These are phyloP conservation scores for Tribolium madens DNA, from an alignment of 1,140 invertebrate genomes.

Conservation along the genomic window DNA sequence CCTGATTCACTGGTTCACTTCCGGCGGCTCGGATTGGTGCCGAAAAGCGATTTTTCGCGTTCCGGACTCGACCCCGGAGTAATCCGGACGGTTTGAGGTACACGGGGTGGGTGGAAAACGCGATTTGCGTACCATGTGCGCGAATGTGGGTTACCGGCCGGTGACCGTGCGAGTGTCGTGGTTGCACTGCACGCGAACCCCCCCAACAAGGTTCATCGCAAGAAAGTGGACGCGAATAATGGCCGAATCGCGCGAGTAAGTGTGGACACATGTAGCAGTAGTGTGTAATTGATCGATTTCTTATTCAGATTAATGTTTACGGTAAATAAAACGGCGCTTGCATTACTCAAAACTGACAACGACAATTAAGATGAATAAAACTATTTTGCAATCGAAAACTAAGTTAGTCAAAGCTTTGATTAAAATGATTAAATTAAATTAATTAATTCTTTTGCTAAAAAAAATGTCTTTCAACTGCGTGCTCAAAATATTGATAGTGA, in stretches of 20 bases:
- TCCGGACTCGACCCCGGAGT: neutral
- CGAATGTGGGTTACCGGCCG: constrained; percentile 53
- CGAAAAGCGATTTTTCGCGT: constrained; percentile 13
- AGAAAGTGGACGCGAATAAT: constrained; percentile 30
- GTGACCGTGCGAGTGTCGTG: constrained; percentile 52
- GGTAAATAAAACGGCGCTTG: constrained; percentile 3
- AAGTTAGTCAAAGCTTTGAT: too few species aligned
- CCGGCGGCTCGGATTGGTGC: neutral
- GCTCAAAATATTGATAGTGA: too few species aligned
- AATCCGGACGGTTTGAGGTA: neutral
- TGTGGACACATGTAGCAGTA: neutral
- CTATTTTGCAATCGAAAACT: too few species aligned
- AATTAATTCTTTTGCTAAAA: too few species aligned
- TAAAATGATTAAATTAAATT: too few species aligned
- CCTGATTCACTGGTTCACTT: constrained; percentile 3
- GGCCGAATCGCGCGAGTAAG: constrained; percentile 8
- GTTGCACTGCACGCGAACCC: constrained; percentile 52
- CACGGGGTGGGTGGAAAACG: constrained; percentile 28
- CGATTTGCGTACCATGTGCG: constrained; percentile 49
- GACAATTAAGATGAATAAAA: neutral
- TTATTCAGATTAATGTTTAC: constrained; percentile 20
- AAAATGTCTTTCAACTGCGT: too few species aligned
- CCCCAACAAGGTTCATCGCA: constrained; percentile 47
- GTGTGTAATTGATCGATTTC: constrained; percentile 9
- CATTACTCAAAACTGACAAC: neutral